Base-by-base conservation (phyloP, 2,113 vertebrate species). In the Coregonus clupeaformis region DNA sequence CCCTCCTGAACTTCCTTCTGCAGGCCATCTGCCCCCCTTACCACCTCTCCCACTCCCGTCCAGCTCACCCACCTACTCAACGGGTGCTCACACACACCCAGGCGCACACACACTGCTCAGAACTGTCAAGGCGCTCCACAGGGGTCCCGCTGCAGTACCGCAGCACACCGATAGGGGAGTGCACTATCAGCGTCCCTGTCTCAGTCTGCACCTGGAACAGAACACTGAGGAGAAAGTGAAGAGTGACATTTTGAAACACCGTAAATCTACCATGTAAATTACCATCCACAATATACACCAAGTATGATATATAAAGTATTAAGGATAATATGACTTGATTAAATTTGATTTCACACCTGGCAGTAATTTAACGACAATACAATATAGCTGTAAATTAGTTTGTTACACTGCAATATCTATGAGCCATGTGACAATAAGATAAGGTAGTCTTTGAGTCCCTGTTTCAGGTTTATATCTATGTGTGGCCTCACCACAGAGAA, bases 11-110 rank as follows among this genome's bases (percentile, higher is more conserved):
- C 94, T 94, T 95, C 94, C 94, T 93, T 94, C 94, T 93, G 91
- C 91, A 90, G 94, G 92, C 94, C 93, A 93, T 96, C 94, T 94
- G 94, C 95, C 93, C 93, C 93, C 91, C 91, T 90, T 88, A 72
- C 90, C 92, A 94, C 92, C 91, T 92, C 92, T 92, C 93, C 93
- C 91, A 92, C 93, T 91, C 86, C 90, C 91, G 92, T 92, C 89
- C 91, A 92, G 90, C 90, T 89, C 90, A 91, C 92, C 92, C 92
- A 93, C 92, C 92, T 94, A 93, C 92, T 93, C 91, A 94, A 93
- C 93, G 92, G 92, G 92, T 93, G 92, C 91, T 93, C 90, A 75
- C 85, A 82, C 86, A 85, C 90, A 91, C 78, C 79, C 89, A 80
- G 84, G 85, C 86, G 55, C 83, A 70, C 85, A 77, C 78, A 70